Base-by-base conservation (phyloP, 2,797 vertebrate species). In the Thripadectes ignobilis region DNA sequence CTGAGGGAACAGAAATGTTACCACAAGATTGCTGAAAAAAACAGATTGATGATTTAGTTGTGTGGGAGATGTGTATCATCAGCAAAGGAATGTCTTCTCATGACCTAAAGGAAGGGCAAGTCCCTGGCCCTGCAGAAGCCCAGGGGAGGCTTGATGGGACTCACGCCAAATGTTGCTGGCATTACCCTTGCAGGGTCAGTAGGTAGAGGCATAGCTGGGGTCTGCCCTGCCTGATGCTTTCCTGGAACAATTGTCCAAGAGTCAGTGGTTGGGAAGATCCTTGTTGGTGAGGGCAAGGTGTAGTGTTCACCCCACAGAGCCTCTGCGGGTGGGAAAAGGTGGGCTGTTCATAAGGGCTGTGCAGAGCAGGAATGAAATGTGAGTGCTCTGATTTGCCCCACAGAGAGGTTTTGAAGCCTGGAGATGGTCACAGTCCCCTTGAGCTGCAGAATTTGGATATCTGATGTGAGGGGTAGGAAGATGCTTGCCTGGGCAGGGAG, bases 161-260 rank as follows among this genome's bases (percentile, higher is more conserved):
- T 79, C 41, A 12, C 18, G 15, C 39, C 39, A n/a, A 48, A 17
- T 0, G 0, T 48, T 55, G 26, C 36, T 69, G 52, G 6, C 46
- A 4, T 58, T 61, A 16, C 23, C 51, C 32, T 3, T 4, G 32
- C 24, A 62, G 32, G 14, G 10, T 65, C 51, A 52, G 34, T 29
- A 63, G 23, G 32, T 26, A 62, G n/a, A 63, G n/a, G 9, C 1
- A 0, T 66, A 51, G 10, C 36, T 30, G 32, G 23, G 26, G 3
- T 85, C 57, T 92, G 27, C 23, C 27, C 59, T 69, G 21, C n/a
- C 26, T 78, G 49, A 13, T 78, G 43, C 11, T 72, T 5, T 26
- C 32, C 59, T 59, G 49, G 58, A 39, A 27, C 32, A 41, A 4
- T 19, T 29, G 7, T 41, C 38, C 17, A 3, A 67, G 32, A 58